Evolutionary conservation across 2,113 vertebrate genomes (phyloP), one percentile per base, ranked within the genome.

Genomic region (Bambusicola thoracicus): DNA sequence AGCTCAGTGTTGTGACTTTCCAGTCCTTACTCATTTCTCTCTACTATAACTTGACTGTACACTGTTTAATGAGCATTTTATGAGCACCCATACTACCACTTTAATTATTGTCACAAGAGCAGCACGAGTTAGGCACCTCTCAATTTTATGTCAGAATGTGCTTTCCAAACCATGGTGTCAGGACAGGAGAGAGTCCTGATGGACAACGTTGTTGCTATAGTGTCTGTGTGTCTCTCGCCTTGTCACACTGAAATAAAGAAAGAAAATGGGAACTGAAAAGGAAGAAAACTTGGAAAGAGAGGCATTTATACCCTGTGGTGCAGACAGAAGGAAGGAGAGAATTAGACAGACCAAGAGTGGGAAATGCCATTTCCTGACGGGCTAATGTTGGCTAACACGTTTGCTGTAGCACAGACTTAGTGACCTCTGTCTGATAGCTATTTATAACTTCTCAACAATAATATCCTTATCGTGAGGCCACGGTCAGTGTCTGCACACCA

Each of bases 301-400:
- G 27, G 75, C 27, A 85, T 70, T 90, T 85, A 95, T 8, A 38
- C 21, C 46, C 61, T 58, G 38, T 25, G 62, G 65, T 53, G 34
- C 88, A 78, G 63, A 55, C 11, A 91, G 87, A 88, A 90, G 85
- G 83, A 77, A 83, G 91, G 75, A 58, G 69, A 68, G 38, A 24
- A 27, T 17, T 40, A 55, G 67, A 7, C 80, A 89, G 68, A 88
- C 43, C 4, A 56, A 61, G 93, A 69, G 85, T 91, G 63, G 87
- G 85, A 93, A 93, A 53, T 27, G 77, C 73, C 61, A 76, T 43
- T 96, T 97, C 96, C 94, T 92, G 81, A 7, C 18, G 66, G 84
- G 38, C 81, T 85, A 75, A 59, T 76, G 90, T 51, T 91, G 96
- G 92, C 95, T 92, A 91, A 93, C 78, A 93, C 63, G 1, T 36